Conservation (phyloP, 2,797 vertebrate species). For the Sylvia borin region DNA sequence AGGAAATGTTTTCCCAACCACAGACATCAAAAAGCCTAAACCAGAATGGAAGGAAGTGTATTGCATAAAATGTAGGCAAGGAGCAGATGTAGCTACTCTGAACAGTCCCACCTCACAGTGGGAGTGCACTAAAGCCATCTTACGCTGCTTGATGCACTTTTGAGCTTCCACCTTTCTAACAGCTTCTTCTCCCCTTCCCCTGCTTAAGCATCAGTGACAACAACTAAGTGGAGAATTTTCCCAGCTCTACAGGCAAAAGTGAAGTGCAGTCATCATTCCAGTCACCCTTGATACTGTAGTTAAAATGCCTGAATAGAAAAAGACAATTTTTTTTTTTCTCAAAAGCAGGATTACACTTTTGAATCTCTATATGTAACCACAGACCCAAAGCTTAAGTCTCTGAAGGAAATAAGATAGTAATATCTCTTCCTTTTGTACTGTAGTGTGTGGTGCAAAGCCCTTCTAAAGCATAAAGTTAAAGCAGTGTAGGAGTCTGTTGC, state of each 20-base stretch:
- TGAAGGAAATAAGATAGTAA: neutral
- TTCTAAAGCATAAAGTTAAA: neutral
- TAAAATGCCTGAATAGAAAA: neutral
- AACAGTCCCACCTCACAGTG: neutral
- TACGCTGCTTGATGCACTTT: neutral
- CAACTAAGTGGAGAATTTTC: neutral
- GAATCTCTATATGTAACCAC: neutral
- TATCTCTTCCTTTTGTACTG: neutral
- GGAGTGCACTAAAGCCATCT: slow-evolving; percentile 5
- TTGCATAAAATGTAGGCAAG: neutral
- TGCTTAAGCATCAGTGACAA: neutral
- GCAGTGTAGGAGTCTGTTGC: neutral
- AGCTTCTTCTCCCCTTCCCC: neutral
- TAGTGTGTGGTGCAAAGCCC: neutral
- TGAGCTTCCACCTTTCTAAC: neutral
- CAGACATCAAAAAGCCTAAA: neutral
- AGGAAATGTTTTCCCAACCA: neutral
- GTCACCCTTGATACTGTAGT: neutral
- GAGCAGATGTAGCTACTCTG: neutral
- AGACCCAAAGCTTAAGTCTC: neutral
- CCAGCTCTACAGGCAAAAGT: neutral
- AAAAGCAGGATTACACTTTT: neutral
- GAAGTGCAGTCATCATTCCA: fast-evolving
- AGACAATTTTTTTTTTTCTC: neutral
- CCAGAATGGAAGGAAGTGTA: neutral